Evolutionary conservation across 2,113 vertebrate species (phyloP).

Genomic region (Murina feae): DNA sequence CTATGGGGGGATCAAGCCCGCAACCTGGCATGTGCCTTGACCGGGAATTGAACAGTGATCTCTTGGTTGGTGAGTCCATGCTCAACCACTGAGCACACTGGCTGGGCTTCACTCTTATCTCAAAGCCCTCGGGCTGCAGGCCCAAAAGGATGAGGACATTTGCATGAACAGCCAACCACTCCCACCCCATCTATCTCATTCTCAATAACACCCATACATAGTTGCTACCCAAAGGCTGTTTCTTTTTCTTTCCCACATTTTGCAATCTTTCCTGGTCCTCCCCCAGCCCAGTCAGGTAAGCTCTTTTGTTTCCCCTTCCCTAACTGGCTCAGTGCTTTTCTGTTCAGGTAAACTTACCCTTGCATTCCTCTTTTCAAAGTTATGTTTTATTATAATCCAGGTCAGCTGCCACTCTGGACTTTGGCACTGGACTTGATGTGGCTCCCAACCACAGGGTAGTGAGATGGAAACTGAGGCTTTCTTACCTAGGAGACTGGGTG

Average conservation of each 20-base stretch:
- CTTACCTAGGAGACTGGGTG: neutral
- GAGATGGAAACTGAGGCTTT: neutral
- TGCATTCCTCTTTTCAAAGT: neutral
- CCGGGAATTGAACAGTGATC: too few species aligned
- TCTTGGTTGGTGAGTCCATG: too few species aligned
- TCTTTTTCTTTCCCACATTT: neutral
- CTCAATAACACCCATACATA: neutral
- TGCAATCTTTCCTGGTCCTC: neutral
- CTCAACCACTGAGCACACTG: too few species aligned
- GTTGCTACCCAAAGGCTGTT: neutral
- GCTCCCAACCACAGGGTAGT: neutral
- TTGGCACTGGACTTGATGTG: neutral
- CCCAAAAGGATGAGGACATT: neutral
- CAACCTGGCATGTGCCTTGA: too few species aligned
- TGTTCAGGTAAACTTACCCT: neutral
- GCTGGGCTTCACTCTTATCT: neutral
- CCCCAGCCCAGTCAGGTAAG: neutral
- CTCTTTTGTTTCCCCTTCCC: neutral
- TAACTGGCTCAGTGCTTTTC: neutral
- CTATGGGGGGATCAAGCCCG: too few species aligned
- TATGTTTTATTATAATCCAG: neutral
- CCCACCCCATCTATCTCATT: neutral
- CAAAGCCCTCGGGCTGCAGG: neutral
- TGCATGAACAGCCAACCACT: neutral
- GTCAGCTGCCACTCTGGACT: neutral